These are phyloP conservation scores for Dasyprocta punctata DNA, from an alignment of 2,113 vertebrate genomes.

Conservation along the genomic window DNA sequence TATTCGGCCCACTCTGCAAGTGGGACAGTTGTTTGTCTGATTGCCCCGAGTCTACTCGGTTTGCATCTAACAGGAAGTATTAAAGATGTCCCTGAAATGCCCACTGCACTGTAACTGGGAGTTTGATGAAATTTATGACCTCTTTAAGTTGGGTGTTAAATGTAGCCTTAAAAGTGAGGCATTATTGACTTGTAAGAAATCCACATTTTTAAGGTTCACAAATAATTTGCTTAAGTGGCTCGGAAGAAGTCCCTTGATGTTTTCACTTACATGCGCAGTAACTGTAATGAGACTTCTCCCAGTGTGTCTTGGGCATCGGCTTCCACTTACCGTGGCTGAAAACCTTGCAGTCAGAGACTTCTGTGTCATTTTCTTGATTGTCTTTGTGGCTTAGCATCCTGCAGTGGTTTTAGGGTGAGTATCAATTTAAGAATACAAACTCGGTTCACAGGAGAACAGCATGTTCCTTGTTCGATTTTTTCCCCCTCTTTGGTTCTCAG, in stretches of 20 bases:
- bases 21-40: background rate
- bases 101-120: background rate
- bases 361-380: background rate
- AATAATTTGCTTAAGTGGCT: background rate
- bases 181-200: slow-evolving; percentile 40
- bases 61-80: background rate
- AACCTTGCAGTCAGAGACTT: too few relatives aligned
- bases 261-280: background rate
- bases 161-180: background rate
- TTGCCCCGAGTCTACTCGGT: background rate
- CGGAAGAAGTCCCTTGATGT: background rate
- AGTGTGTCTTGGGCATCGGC: background rate
- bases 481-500: background rate
- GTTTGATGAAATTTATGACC: background rate
- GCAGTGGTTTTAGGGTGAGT: background rate
- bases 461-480: background rate
- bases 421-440: background rate
- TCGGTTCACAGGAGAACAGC: background rate
- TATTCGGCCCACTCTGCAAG: background rate
- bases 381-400: background rate
- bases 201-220: background rate
- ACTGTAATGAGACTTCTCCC: background rate
- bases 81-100: background rate
- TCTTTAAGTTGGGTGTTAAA: slow-evolving; percentile 35
- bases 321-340: background rate